Percentiles rank a stretch among this genome's conserved stretches.
phyloP scores from a whole-genome alignment of 2,888 invertebrate species.

The Noctua janthina region DNA sequence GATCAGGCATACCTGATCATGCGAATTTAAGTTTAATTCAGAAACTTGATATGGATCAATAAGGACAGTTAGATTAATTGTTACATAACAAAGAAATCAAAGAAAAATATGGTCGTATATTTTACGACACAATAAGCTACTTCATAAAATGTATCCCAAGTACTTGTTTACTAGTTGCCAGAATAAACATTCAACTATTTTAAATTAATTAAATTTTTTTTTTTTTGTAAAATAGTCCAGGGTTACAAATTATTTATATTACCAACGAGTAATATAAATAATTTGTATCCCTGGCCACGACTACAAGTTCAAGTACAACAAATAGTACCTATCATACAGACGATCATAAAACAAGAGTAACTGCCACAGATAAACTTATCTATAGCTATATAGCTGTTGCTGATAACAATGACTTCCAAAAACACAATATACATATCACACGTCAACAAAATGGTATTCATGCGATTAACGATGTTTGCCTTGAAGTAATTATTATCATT shows the following conservation, averaged over 20 bases:
- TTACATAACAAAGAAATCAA: not conserved
- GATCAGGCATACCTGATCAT: not conserved
- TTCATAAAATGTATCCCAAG: conserved; percentile 26
- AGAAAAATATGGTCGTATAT: not conserved
- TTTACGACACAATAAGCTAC: not conserved
- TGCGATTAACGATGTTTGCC: conserved; percentile 54
- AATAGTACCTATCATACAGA: conserved; percentile 38
- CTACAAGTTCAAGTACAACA: conserved; percentile 59
- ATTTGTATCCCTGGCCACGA: conserved; percentile 7
- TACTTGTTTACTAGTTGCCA: conserved; percentile 24
- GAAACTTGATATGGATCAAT: not conserved
- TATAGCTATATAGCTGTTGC: conserved; percentile 15
- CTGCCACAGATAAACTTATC: conserved; percentile 53
- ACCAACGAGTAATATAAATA: not conserved
- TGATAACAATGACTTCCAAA: conserved; percentile 61
- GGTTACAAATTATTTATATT: too few species aligned
- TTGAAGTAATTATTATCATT: conserved; percentile 57
- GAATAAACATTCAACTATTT: not conserved
- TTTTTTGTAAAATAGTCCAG: too few species aligned
- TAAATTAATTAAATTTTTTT: not conserved
- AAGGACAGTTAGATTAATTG: not conserved
- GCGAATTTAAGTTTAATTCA: not conserved
- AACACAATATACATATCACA: conserved; percentile 55
- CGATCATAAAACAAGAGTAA: conserved; percentile 48
- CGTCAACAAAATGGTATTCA: conserved; percentile 54